Percentiles rank a stretch among this genome's conserved stretches.
phyloP scores from a whole-genome alignment of 1,140 invertebrate genomes.

The Oreohelix idahoensis region DNA sequence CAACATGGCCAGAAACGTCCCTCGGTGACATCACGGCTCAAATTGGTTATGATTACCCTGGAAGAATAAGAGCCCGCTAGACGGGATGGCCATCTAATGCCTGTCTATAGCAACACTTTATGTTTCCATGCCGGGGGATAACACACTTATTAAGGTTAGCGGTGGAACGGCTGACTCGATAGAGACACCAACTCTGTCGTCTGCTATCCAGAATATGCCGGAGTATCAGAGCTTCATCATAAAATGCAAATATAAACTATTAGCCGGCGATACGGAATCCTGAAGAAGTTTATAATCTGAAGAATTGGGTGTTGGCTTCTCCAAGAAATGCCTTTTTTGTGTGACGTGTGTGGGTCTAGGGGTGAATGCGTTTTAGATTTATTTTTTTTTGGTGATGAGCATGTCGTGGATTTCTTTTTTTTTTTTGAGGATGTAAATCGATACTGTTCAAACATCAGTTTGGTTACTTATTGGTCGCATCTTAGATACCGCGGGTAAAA shows the following conservation, averaged over 20 bases:
- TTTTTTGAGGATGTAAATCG: too few relatives aligned
- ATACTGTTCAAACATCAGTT: too few relatives aligned
- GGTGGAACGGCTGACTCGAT: neutral
- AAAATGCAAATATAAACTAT: constrained; percentile 37
- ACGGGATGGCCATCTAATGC: constrained; percentile 2
- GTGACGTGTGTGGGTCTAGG: too few relatives aligned
- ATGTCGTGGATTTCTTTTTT: too few relatives aligned
- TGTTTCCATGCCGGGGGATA: constrained; percentile 19
- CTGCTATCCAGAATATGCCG: neutral
- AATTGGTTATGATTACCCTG: constrained; percentile 35
- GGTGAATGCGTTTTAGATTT: too few relatives aligned
- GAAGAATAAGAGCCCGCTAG: neutral
- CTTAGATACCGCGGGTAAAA: too few relatives aligned
- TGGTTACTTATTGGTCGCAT: too few relatives aligned
- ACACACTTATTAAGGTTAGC: constrained; percentile 32
- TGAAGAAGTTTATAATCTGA: neutral
- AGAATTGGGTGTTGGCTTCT: neutral
- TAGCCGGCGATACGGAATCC: neutral
- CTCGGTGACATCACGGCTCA: constrained; percentile 2
- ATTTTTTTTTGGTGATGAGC: too few relatives aligned
- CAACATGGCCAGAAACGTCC: neutral
- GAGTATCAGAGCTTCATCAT: constrained; percentile 25
- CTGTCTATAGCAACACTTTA: constrained; percentile 19
- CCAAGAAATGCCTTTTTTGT: too few relatives aligned
- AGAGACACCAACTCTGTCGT: neutral